Evolutionary conservation across 1,140 invertebrate genomes (phyloP).

Genomic region (Euura lappo): DNA sequence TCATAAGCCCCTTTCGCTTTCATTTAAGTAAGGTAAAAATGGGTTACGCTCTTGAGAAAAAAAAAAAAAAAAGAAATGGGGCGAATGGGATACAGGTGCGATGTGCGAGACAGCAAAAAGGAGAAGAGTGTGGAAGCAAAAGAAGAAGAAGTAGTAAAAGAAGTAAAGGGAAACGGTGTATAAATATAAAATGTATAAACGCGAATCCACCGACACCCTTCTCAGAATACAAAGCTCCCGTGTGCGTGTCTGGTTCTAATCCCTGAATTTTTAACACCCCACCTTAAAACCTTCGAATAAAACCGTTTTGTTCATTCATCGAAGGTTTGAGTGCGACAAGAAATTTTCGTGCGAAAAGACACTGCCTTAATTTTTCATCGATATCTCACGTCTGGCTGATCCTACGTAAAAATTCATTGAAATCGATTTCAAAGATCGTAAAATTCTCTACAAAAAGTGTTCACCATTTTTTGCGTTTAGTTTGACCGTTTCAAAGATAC

Average conservation of each 20-base stretch:
- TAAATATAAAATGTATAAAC: neutral
- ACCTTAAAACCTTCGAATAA: neutral
- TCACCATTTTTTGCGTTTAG: too few species aligned
- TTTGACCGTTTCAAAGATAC: too few species aligned
- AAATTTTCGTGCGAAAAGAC: neutral
- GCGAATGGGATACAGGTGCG: neutral
- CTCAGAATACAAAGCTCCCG: neutral
- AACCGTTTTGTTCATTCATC: neutral
- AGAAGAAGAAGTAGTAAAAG: conserved; percentile 14
- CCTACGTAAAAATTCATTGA: too few species aligned
- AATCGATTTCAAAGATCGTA: too few species aligned
- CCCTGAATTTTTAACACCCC: neutral
- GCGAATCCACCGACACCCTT: neutral
- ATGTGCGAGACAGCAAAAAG: conserved; percentile 11
- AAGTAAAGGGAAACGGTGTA: neutral
- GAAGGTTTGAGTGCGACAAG: neutral
- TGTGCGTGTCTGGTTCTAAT: neutral
- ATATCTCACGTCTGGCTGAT: too few species aligned
- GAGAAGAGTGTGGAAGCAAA: conserved; percentile 17
- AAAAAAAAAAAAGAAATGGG: conserved; percentile 9
- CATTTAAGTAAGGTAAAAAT: conserved; percentile 29
- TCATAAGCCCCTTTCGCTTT: neutral
- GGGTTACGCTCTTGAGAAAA: conserved; percentile 23
- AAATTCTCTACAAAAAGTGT: too few species aligned
- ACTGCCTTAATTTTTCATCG: too few species aligned